Base-by-base conservation (phyloP, 2,113 vertebrate species). In the Romanogobio albipinnatus region DNA sequence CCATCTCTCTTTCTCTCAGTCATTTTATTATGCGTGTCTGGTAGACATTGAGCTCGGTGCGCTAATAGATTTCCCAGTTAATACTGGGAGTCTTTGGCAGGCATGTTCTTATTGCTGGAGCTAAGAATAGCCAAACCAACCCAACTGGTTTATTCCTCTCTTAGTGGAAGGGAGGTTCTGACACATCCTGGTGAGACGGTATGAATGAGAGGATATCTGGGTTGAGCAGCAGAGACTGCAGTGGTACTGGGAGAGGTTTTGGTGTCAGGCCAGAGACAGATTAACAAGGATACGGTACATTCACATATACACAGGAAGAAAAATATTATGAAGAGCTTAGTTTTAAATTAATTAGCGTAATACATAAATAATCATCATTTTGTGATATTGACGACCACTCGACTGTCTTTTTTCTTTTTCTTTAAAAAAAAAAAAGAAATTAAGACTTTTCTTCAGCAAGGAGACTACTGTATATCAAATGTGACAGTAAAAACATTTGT, bases 21-120 rank as follows among this genome's bases (percentile, higher is more conserved):
- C 74, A 53, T 53, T 80, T 36, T 74, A 53, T 58, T 73, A 45
- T 43, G 7, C 58, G 7, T 83, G 3, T 85, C 78, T 86, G 14
- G 33, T 88, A 84, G 80, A 51, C n/a, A 76, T 82, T 82, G 76
- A 91, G 77, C 86, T 84, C 84, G 79, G 83, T 86, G n/a, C 75
- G 56, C 86, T 91, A 92, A 91, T 92, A 86, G 89, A 88, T 87
- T 90, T 87, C 77, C 85, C 84, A 24, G 87, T 87, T 89, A 90
- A 91, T 91, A 86, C 53, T 49, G 47, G 47, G 43, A 33, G 49
- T 49, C 33, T 64, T 73, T 36, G 82, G 86, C 81, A n/a, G 51
- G 29, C 71, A 51, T 73, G 73, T 59, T 75, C 47, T 74, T 85
- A 64, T 24, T 86, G 51, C 62, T 56, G 76, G 84, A 80, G 80